Conservation (phyloP, 30 jellyfish, hydroid and myxozoan species). For the Nemopilema nomurai region DNA sequence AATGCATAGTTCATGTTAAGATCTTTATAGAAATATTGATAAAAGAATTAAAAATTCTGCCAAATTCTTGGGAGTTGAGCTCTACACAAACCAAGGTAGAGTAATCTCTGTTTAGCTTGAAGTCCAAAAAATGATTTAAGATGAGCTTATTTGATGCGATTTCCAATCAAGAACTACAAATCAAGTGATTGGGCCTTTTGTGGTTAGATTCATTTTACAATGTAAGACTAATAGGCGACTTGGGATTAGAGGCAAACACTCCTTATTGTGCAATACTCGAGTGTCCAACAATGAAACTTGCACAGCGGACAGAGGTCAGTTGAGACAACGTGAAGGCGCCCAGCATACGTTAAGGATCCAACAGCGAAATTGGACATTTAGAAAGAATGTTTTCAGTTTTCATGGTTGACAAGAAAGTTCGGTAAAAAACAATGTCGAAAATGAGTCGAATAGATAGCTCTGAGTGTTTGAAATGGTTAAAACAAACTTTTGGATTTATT, state of each 20-base stretch:
- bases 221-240: not conserved
- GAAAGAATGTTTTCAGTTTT: too few species aligned
- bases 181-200: not conserved
- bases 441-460: not conserved
- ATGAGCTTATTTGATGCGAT: constrained; percentile 9
- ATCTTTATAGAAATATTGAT: not conserved
- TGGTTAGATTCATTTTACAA: constrained; percentile 2
- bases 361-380: too few species aligned
- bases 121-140: constrained; percentile 1
- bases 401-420: not conserved
- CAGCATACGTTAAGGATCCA: too few species aligned
- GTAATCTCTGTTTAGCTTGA: constrained; percentile 11
- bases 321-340: not conserved
- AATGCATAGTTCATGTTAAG: not conserved
- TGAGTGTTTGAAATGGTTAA: too few species aligned
- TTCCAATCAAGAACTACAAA: not conserved
- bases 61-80: not conserved
- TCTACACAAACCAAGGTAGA: not conserved
- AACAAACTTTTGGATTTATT: too few species aligned
- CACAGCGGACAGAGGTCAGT: not conserved
- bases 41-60: not conserved
- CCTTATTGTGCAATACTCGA: not conserved
- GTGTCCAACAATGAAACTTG: not conserved
- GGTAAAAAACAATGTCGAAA: not conserved
- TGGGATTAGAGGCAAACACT: not conserved